Percentiles rank a stretch among this genome's conserved stretches.
Evolutionary conservation across 2,113 vertebrate species (phyloP).

Genomic region (Gallinago media): DNA sequence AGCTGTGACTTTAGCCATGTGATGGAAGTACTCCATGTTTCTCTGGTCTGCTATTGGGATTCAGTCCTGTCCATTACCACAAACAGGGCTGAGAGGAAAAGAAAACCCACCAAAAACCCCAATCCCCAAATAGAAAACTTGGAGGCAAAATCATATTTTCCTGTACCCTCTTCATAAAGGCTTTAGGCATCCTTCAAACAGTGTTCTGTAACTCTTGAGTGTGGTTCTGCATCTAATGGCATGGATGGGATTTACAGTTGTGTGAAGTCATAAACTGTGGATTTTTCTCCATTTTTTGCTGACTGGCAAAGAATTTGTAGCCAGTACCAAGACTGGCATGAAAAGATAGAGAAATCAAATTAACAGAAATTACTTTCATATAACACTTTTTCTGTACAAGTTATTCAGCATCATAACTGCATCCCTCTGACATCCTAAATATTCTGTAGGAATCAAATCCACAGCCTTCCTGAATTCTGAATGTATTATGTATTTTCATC

Average conservation of each 20-base stretch:
- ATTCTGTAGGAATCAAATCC: not conserved
- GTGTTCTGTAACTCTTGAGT: not conserved
- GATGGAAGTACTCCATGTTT: not conserved
- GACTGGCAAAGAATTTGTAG: not conserved
- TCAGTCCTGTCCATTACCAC: not conserved
- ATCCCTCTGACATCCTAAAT: not conserved
- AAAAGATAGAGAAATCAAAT: not conserved
- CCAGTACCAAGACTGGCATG: not conserved
- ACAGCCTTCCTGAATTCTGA: not conserved
- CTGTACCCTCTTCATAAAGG: not conserved
- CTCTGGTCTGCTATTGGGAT: not conserved
- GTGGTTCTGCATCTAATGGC: not conserved
- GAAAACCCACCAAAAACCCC: rapidly evolving
- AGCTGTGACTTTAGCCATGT: not conserved
- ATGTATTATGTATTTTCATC: not conserved
- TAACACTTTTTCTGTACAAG: not conserved
- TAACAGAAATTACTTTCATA: not conserved
- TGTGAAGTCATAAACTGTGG: not conserved
- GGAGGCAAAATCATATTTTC: not conserved
- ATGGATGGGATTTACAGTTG: not conserved
- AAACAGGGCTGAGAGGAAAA: not conserved
- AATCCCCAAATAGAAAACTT: not conserved
- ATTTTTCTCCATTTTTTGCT: not conserved
- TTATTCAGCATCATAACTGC: not conserved
- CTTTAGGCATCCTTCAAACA: not conserved